Base-by-base conservation (phyloP, 2,888 invertebrate species). In the Cheilosia variabilis region DNA sequence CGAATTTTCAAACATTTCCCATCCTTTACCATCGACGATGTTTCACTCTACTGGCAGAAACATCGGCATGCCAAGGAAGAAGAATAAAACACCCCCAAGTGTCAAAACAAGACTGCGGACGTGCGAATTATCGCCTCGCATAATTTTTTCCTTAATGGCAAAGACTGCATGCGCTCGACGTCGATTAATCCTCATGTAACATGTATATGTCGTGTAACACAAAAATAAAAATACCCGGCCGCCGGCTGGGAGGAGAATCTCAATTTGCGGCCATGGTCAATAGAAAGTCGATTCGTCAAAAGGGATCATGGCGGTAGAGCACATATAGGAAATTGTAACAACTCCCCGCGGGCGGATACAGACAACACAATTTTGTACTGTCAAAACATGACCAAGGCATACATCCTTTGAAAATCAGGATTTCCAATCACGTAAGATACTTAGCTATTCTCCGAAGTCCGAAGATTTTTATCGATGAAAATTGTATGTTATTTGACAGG, bases 371-470 rank as follows among this genome's bases (percentile, higher is more conserved):
- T 7, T 15, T 17, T n/a, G 19, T 34, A n/a, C 45, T 19, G 50
- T 37, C 27, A 47, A 45, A 57, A 60, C 76, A 50, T 13, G 55
- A 17, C 41, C 58, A 65, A 19, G 34, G 58, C 50, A 9, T 63
- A 58, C 52, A 52, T 76, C 45, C 27, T 65, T 17, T 37, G 22
- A 45, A 68, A 77, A 77, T 82, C 65, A 66, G 24, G 43, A 55
- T 68, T 77, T 66, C 82, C 65, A 77, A 82, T 77, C 82, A 77
- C 71, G 79, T 80, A 80, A 73, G 79, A 73, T 45, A 80, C 66
- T 80, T 73, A 66, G 72, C 72, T 60, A 47, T 66, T 72, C 57
- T 47, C 15, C 72, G 60, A 53, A 77, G 62, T 47, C 15, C 72
- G 60, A 53, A 77, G 62, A 77, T 73, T 73, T 66, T 72, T 73